A percentile compares a stretch with the other conserved stretches of the same genome.
Evolutionary conservation across 2,888 invertebrate species (phyloP).

Genomic region (Dolichomitus sp.): DNA sequence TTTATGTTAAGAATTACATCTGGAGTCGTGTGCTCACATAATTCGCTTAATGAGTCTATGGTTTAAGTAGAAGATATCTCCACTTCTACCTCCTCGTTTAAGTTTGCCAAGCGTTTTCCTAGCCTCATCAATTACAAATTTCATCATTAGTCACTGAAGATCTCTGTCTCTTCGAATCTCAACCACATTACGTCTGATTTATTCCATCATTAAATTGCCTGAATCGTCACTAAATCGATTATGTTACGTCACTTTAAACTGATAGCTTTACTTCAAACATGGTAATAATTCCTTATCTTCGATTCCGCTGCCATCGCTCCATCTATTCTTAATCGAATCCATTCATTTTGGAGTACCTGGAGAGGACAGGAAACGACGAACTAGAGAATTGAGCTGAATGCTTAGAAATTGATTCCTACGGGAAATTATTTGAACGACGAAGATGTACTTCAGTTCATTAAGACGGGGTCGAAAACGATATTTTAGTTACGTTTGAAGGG

Average conservation of each 20-base stretch:
- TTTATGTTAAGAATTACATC: not conserved
- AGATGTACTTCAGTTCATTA: not conserved
- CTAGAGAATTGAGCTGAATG: not conserved
- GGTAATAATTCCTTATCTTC: conserved; percentile 26
- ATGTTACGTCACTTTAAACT: conserved; percentile 4
- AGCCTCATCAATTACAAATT: conserved; percentile 35
- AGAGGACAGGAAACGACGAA: not conserved
- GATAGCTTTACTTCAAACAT: not conserved
- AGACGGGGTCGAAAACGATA: conserved; percentile 1
- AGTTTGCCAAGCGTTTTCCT: conserved; percentile 16
- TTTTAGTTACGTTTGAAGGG: not conserved
- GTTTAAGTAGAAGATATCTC: conserved; percentile 2
- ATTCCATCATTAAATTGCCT: conserved; percentile 28
- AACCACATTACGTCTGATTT: conserved; percentile 28
- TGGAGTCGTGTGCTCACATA: not conserved
- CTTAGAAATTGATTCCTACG: not conserved
- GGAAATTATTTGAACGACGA: not conserved
- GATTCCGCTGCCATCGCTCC: conserved; percentile 26
- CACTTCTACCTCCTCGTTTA: not conserved
- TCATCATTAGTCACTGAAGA: conserved; percentile 38
- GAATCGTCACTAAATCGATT: conserved; percentile 33
- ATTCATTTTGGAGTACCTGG: conserved; percentile 26
- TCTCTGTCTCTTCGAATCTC: conserved; percentile 9
- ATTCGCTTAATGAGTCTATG: not conserved
- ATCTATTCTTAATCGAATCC: conserved; percentile 46